Conservation (phyloP, 1,140 invertebrate species). For the Reticulitermes speratus region DNA sequence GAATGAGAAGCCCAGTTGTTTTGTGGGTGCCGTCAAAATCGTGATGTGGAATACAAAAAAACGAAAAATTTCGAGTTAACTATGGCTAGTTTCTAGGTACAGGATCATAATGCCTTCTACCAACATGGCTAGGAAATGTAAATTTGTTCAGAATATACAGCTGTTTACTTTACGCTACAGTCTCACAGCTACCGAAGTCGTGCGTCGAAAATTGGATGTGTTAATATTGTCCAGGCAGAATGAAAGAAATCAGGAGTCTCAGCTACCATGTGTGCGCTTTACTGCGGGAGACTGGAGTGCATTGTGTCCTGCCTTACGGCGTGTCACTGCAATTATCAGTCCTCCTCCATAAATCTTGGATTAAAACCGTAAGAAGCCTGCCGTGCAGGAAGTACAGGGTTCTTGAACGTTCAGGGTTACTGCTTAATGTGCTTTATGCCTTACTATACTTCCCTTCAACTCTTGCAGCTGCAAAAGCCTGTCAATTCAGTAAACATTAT, state of each 20-base stretch:
- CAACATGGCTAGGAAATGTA: background rate
- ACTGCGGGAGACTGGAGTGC: background rate
- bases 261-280: background rate
- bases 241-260: background rate
- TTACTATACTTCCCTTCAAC: too few species aligned
- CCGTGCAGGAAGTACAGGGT: too few species aligned
- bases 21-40: too few species aligned
- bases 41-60: background rate
- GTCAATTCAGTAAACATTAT: too few species aligned
- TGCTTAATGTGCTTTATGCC: too few species aligned
- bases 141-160: conserved; percentile 6
- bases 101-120: background rate
- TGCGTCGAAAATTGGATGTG: background rate
- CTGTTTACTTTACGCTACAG: background rate
- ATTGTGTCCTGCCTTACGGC: too few species aligned
- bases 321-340: too few species aligned
- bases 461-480: too few species aligned
- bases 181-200: background rate
- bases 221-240: background rate
- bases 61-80: background rate
- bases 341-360: too few species aligned
- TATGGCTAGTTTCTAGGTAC: background rate
- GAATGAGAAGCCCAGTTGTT: too few species aligned
- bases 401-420: too few species aligned
- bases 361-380: too few species aligned